Conservation (phyloP, 37 sponge, comb jelly and placozoan species). For the Corticium candelabrum region DNA sequence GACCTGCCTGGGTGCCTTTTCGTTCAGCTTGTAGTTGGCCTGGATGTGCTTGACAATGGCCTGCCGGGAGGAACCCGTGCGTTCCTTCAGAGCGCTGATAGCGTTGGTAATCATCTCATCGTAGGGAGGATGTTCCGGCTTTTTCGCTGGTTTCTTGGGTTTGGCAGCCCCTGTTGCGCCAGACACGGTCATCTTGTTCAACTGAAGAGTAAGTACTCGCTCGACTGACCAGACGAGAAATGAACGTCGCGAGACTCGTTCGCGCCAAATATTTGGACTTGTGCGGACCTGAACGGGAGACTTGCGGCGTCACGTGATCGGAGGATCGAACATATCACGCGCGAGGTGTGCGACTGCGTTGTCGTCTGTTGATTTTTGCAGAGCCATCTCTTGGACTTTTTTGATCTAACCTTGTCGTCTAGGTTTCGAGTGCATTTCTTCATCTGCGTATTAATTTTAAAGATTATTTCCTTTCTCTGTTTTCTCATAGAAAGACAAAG, state of each 20-base stretch:
- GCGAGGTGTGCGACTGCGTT: no score
- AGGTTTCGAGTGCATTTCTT: no score
- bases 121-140: constrained; percentile 55
- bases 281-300: neutral
- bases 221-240: no score
- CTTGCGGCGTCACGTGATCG: neutral
- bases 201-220: no score
- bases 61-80: constrained; percentile 68
- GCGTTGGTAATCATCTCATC: constrained; percentile 71
- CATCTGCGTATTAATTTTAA: no score
- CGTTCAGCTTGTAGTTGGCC: constrained; percentile 66
- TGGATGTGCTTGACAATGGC: constrained; percentile 81
- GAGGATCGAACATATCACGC: no score
- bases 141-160: constrained; percentile 31
- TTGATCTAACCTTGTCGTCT: no score
- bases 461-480: no score
- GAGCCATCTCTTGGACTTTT: no score
- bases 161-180: no score
- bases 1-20: constrained; percentile 37
- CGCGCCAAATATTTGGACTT: neutral
- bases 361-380: no score
- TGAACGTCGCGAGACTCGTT: neutral
- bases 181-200: neutral
- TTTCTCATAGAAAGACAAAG: no score
- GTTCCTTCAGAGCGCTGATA: constrained; percentile 48